Conservation (phyloP, 92 coral and sea anemone genomes). For the Scolanthus callimorphus region DNA sequence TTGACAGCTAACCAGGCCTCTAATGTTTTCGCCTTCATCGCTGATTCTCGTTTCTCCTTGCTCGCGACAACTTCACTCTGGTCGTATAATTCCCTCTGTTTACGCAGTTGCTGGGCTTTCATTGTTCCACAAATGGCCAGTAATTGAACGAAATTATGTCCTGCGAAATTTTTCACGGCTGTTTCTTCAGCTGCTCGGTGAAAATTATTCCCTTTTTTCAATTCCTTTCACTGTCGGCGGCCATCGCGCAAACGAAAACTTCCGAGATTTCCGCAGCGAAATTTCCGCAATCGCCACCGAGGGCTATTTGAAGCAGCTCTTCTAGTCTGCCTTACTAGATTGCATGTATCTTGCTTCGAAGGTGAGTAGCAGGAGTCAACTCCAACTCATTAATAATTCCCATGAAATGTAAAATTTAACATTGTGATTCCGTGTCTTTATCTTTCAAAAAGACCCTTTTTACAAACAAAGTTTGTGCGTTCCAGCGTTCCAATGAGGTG, state of each 20-base stretch:
- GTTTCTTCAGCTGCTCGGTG: constrained; percentile 83
- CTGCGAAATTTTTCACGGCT: constrained; percentile 72
- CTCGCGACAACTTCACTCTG: constrained; percentile 80
- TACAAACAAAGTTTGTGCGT: no score
- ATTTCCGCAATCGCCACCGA: not conserved
- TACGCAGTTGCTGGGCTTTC: constrained; percentile 73
- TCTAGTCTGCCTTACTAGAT: no score
- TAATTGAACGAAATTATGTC: constrained; percentile 95
- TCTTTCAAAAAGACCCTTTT: no score
- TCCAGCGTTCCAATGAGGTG: no score
- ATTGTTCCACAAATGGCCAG: constrained; percentile 94
- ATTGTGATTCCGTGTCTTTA: no score
- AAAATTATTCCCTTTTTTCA: constrained; percentile 17
- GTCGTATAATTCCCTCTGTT: constrained; percentile 84
- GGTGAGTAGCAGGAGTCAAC: no score
- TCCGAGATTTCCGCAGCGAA: not conserved
- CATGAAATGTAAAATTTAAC: no score
- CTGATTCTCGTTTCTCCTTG: constrained; percentile 43
- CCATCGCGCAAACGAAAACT: constrained; percentile 8
- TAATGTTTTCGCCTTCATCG: constrained; percentile 54
- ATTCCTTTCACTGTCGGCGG: constrained; percentile 23
- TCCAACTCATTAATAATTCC: no score
- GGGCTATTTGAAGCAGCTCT: not conserved
- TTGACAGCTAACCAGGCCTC: constrained; percentile 73
- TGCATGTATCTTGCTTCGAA: no score